These are phyloP conservation scores for Uropsilus gracilis DNA, from an alignment of 2,113 vertebrate genomes.

Conservation along the genomic window DNA sequence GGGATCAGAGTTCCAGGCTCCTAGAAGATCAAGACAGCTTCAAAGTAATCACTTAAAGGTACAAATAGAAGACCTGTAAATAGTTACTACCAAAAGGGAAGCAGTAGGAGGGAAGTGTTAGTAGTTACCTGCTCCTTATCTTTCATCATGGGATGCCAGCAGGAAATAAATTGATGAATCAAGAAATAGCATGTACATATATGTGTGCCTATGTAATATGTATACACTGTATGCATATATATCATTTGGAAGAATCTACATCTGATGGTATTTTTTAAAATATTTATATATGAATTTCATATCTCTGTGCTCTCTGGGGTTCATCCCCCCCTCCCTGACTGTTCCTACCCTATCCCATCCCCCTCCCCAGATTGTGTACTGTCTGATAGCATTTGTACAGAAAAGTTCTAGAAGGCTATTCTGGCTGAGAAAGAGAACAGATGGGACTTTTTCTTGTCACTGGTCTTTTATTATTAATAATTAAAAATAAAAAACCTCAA, in stretches of 20 bases:
- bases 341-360: no score
- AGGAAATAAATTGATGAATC: not conserved
- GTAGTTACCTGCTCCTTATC: not conserved
- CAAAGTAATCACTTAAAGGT: not conserved
- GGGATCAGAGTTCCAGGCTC: not conserved
- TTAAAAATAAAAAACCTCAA: not conserved
- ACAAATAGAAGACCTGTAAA: not conserved
- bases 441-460: not conserved
- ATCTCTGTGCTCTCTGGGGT: no score
- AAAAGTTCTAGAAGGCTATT: not conserved
- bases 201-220: not conserved
- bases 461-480: not conserved
- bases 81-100: constrained; percentile 15
- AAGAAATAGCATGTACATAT: not conserved
- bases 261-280: no score
- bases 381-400: not conserved
- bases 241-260: not conserved
- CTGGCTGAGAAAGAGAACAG: not conserved
- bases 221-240: not conserved
- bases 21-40: not conserved
- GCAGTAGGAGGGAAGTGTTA: not conserved
- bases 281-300: no score
- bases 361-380: no score
- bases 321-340: no score
- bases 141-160: not conserved